Conservation (phyloP, 2,888 invertebrate genomes). For the Fabriciana adippe region DNA sequence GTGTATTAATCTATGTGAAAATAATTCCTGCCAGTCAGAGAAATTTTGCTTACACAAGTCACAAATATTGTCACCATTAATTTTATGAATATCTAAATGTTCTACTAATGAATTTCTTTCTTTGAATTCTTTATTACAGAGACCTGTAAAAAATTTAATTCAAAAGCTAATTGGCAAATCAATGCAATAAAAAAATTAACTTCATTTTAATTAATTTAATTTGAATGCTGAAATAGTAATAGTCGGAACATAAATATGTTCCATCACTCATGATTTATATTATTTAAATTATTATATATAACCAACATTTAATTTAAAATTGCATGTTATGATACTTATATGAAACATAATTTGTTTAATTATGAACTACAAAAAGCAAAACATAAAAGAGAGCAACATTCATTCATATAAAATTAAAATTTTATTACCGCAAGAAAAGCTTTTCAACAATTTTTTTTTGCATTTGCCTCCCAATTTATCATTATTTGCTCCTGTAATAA, state of each 20-base stretch:
- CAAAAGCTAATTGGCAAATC: too few relatives aligned
- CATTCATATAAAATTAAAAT: not conserved
- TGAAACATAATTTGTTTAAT: too few relatives aligned
- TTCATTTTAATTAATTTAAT: too few relatives aligned
- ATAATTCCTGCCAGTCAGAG: slow-evolving; percentile 51
- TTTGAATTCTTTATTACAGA: slow-evolving; percentile 9
- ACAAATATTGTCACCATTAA: slow-evolving; percentile 43
- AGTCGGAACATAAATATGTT: too few relatives aligned
- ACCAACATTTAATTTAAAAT: too few relatives aligned
- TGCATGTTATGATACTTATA: too few relatives aligned
- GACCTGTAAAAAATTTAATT: slow-evolving; percentile 5
- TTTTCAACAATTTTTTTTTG: not conserved
- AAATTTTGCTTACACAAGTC: slow-evolving; percentile 48
- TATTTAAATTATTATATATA: too few relatives aligned
- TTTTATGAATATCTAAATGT: slow-evolving; percentile 12
- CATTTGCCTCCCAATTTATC: not conserved
- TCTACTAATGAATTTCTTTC: not conserved
- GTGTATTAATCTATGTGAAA: slow-evolving; percentile 58
- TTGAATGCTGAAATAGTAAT: too few relatives aligned
- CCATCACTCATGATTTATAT: too few relatives aligned
- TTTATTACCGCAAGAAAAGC: slow-evolving; percentile 11
- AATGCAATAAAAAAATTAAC: too few relatives aligned
- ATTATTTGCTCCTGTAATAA: not conserved
- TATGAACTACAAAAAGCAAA: too few relatives aligned
- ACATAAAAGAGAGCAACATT: too few relatives aligned